Percentiles rank a stretch among this genome's conserved stretches.
Conservation (phyloP, 1,140 invertebrate genomes). For the Euura lappo region DNA sequence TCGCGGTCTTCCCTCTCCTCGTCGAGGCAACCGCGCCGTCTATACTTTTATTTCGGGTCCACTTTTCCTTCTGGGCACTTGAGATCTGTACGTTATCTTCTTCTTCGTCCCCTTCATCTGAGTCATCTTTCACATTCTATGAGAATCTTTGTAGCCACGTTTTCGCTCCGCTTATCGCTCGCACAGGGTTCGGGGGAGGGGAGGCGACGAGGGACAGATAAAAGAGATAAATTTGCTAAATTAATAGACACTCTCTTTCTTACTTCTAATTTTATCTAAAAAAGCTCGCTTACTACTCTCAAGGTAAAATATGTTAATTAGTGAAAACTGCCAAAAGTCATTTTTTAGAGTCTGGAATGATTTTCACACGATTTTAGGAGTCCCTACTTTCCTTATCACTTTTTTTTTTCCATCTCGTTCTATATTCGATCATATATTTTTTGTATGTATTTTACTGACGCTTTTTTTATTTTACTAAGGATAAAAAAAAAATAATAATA, state of each 20-base stretch:
- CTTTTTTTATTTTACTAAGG: no score
- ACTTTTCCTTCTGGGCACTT: background rate
- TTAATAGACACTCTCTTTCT: no score
- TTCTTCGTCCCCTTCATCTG: background rate
- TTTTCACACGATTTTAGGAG: no score
- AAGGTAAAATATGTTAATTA: no score
- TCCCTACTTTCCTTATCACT: background rate
- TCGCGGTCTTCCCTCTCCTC: slow-evolving; percentile 20
- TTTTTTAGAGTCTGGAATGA: no score
- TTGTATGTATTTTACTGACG: no score
- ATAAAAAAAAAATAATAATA: no score
- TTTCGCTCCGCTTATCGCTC: background rate
- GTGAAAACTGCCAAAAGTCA: no score
- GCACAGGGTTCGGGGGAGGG: background rate
- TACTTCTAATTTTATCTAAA: no score
- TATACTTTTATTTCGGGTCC: background rate
- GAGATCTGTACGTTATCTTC: background rate
- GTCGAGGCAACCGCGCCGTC: background rate
- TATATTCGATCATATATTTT: no score
- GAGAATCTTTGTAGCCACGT: background rate
- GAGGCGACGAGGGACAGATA: background rate
- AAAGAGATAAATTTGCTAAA: background rate
- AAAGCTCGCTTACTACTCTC: no score
- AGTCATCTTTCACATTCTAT: background rate
- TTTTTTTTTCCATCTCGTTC: background rate